Evolutionary conservation across 2,888 invertebrate genomes (phyloP).

Genomic region (Xylota sylvarum): DNA sequence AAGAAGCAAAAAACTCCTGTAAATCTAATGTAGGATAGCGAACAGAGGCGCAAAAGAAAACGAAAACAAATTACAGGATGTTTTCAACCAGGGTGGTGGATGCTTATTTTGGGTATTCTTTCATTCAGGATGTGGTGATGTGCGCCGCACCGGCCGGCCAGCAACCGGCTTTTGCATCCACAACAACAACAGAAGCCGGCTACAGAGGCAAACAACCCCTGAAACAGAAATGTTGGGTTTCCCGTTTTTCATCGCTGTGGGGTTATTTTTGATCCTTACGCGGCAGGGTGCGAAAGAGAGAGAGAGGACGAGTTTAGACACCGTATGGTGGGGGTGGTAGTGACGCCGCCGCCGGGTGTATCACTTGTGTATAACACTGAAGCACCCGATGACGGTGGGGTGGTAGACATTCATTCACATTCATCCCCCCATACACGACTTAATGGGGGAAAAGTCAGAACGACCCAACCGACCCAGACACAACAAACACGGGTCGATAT

Average conservation of each 20-base stretch:
- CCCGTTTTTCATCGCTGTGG: slow-evolving; percentile 1
- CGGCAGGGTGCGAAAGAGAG: slow-evolving; percentile 1
- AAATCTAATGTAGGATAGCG: slow-evolving; percentile 22
- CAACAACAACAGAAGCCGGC: slow-evolving; percentile 53
- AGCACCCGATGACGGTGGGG: not conserved
- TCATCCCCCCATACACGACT: slow-evolving; percentile 35
- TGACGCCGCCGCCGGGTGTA: slow-evolving; percentile 42
- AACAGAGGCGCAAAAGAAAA: slow-evolving; percentile 14
- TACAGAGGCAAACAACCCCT: slow-evolving; percentile 72
- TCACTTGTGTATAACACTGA: slow-evolving; percentile 33
- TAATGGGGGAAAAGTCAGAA: slow-evolving; percentile 62
- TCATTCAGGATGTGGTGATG: slow-evolving; percentile 11
- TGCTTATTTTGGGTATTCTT: slow-evolving; percentile 44
- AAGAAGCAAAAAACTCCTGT: slow-evolving; percentile 38
- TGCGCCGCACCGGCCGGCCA: slow-evolving; percentile 25
- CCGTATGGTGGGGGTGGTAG: slow-evolving; percentile 39
- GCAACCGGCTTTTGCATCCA: slow-evolving; percentile 59
- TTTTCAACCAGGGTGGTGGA: slow-evolving; percentile 37
- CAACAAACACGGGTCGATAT: slow-evolving; percentile 76
- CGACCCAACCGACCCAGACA: slow-evolving; percentile 74
- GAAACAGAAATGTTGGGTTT: slow-evolving; percentile 31
- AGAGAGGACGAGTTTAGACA: slow-evolving; percentile 32
- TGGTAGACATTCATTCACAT: slow-evolving; percentile 73
- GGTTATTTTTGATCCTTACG: slow-evolving; percentile 57
- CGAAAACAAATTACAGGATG: slow-evolving; percentile 66